These are phyloP conservation scores for Zaprionus camerounensis DNA, from an alignment of 1,140 invertebrate species.

Conservation along the genomic window DNA sequence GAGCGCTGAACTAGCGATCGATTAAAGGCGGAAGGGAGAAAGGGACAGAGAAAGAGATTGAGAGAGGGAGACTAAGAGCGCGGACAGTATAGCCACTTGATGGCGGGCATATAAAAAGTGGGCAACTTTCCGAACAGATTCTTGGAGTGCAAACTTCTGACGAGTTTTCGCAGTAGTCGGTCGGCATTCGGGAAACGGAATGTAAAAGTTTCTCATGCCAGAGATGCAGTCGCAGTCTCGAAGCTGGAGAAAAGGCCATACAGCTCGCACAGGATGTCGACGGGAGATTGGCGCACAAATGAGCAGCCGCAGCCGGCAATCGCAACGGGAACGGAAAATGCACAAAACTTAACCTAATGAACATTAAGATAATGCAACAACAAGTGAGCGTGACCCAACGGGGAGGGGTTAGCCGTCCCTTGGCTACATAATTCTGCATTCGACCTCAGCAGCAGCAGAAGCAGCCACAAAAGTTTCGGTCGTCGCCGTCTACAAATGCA, in stretches of 20 bases:
- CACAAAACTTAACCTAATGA: slow-evolving; percentile 81
- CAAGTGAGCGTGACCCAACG: slow-evolving; percentile 29
- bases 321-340: slow-evolving; percentile 64
- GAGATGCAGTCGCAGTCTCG: slow-evolving; percentile 29
- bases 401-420: slow-evolving; percentile 5
- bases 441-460: slow-evolving; percentile 42
- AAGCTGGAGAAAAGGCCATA: slow-evolving; percentile 48
- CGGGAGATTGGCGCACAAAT: slow-evolving; percentile 77
- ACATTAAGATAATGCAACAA: slow-evolving; percentile 82
- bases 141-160: slow-evolving; percentile 58
- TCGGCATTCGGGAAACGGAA: slow-evolving; percentile 58
- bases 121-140: slow-evolving; percentile 34
- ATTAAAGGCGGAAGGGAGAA: not conserved
- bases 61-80: not conserved
- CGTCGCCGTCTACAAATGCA: slow-evolving; percentile 54
- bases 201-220: slow-evolving; percentile 59
- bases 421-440: slow-evolving; percentile 64
- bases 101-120: not conserved
- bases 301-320: slow-evolving; percentile 55
- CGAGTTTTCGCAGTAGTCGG: slow-evolving; percentile 42
- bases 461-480: slow-evolving; percentile 69
- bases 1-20: not conserved
- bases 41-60: not conserved
- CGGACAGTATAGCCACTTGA: not conserved
- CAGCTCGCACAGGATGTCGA: slow-evolving; percentile 59